These are phyloP conservation scores for Nephrotoma guestfalica DNA, from an alignment of 2,888 invertebrate genomes.

Conservation along the genomic window DNA sequence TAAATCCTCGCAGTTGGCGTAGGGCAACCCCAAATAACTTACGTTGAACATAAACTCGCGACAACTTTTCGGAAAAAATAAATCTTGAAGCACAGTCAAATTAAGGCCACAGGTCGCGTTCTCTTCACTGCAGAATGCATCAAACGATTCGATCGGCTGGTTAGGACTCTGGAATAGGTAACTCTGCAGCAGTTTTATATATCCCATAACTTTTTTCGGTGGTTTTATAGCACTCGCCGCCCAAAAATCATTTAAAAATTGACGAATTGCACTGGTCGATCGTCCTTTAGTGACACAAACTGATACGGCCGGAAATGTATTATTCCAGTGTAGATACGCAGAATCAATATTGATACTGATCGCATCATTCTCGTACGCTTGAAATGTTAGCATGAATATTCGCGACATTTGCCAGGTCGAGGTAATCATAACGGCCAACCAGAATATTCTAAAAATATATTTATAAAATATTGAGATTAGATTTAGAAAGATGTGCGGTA, in stretches of 20 bases:
- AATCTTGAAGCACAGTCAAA: background rate
- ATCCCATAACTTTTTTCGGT: background rate
- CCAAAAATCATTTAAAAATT: constrained; percentile 3
- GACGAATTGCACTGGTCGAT: background rate
- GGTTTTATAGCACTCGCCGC: background rate
- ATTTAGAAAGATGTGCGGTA: too few species aligned
- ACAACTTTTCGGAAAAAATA: constrained; percentile 19
- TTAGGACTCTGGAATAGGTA: constrained; percentile 1
- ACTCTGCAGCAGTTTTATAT: background rate
- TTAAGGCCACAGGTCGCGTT: background rate
- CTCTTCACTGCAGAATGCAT: background rate
- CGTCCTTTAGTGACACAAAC: constrained; percentile 5
- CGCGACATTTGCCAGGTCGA: constrained; percentile 8
- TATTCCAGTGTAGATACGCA: constrained; percentile 10
- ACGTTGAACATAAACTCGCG: constrained; percentile 15
- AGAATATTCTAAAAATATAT: constrained; percentile 8
- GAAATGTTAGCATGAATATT: constrained; percentile 7
- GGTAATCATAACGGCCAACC: constrained; percentile 5
- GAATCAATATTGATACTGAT: constrained; percentile 11
- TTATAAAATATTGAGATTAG: background rate
- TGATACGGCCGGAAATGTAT: constrained; percentile 12
- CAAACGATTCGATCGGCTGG: background rate
- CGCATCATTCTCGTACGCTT: constrained; percentile 6
- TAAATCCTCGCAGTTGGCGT: constrained; percentile 17
- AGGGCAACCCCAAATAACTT: constrained; percentile 12